Evolutionary conservation across 2,888 invertebrate species (phyloP).

Genomic region (Beris morrisii): DNA sequence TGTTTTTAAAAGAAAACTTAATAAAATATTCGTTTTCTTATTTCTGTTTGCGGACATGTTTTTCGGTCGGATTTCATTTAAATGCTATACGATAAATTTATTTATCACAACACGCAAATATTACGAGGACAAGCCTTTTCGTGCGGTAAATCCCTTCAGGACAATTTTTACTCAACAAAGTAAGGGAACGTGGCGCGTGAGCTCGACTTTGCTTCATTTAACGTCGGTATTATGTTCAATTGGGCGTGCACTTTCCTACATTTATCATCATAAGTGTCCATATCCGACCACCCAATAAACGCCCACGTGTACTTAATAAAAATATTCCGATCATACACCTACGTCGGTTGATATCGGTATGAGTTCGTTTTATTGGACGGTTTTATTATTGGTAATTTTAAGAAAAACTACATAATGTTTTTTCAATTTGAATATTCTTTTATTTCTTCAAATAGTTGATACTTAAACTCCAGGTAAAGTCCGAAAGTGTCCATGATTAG

Average conservation of each 20-base stretch:
- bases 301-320: constrained; percentile 37
- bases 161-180: constrained; percentile 26
- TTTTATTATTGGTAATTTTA: too few relatives aligned
- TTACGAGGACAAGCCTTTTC: constrained; percentile 36
- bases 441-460: too few relatives aligned
- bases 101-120: not conserved
- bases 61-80: too few relatives aligned
- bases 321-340: constrained; percentile 26
- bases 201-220: constrained; percentile 2
- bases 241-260: constrained; percentile 40
- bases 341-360: constrained; percentile 1
- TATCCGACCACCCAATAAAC: constrained; percentile 40
- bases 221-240: constrained; percentile 1
- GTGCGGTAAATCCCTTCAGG: constrained; percentile 34
- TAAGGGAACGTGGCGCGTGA: not conserved
- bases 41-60: too few relatives aligned
- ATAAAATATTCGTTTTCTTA: too few relatives aligned
- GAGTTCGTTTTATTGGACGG: too few relatives aligned
- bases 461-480: too few relatives aligned
- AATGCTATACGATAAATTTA: too few relatives aligned
- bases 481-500: too few relatives aligned
- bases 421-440: too few relatives aligned
- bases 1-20: too few relatives aligned
- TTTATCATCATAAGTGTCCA: constrained; percentile 43
- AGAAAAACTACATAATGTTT: too few relatives aligned